These are phyloP conservation scores for Papilio polyxenes DNA, from an alignment of 1,140 invertebrate genomes.

Conservation along the genomic window DNA sequence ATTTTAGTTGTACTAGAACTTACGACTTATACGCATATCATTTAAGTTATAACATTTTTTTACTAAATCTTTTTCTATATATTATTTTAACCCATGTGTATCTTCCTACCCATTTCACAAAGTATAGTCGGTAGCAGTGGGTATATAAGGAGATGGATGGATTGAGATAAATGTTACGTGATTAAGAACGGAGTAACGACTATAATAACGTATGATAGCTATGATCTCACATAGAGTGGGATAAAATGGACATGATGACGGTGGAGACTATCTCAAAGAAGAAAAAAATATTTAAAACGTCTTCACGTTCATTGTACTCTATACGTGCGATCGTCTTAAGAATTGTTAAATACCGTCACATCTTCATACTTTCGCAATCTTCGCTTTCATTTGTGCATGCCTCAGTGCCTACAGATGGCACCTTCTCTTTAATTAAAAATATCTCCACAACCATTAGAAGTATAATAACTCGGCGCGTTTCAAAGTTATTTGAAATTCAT, in stretches of 20 bases:
- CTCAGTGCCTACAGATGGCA: background rate
- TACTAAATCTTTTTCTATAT: too few relatives aligned
- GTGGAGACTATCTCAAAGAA: background rate
- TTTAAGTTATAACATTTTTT: background rate
- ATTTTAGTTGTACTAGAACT: background rate
- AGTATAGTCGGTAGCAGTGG: background rate
- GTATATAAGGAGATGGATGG: too few relatives aligned
- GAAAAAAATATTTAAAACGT: background rate
- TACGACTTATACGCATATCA: background rate
- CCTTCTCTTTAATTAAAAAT: slow-evolving; percentile 9
- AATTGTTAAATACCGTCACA: slow-evolving; percentile 8
- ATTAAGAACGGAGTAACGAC: too few relatives aligned
- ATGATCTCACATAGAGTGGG: too few relatives aligned
- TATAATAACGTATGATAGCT: too few relatives aligned
- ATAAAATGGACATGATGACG: background rate
- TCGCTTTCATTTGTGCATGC: background rate
- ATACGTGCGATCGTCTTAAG: background rate
- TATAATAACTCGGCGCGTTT: background rate
- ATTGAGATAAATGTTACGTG: too few relatives aligned
- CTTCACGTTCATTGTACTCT: background rate
- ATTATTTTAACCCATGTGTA: too few relatives aligned
- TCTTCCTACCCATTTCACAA: background rate
- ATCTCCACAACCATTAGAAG: background rate
- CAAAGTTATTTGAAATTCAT: background rate
- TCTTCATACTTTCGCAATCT: background rate